Percentiles rank a stretch among this genome's conserved stretches.
These are phyloP conservation scores for Sisor rabdophorus DNA, from an alignment of 2,113 vertebrate species.

Conservation along the genomic window DNA sequence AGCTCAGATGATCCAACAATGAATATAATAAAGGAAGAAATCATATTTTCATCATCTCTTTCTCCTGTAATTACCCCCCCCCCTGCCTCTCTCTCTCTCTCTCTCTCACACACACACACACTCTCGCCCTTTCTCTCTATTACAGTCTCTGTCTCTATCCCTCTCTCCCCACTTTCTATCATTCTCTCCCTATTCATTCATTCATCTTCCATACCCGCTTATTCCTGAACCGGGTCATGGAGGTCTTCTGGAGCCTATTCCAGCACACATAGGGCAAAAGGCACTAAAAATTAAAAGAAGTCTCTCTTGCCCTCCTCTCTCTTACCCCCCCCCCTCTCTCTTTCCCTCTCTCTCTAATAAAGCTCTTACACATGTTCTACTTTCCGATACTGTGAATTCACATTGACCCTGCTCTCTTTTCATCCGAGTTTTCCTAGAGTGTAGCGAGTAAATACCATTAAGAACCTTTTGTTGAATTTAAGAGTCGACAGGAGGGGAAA, in stretches of 20 bases:
- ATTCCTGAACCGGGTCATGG: no score
- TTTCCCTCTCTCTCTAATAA: not conserved
- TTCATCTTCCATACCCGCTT: no score
- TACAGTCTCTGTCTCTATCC: no score
- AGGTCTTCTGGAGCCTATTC: no score
- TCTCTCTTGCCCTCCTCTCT: not conserved
- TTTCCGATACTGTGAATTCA: not conserved
- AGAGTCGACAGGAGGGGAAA: conserved; percentile 1
- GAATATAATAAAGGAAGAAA: conserved; percentile 9
- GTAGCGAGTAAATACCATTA: conserved; percentile 22
- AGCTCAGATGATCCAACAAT: conserved; percentile 11
- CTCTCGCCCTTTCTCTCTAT: no score
- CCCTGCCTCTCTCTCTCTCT: not conserved
- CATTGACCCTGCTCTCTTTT: conserved; percentile 18
- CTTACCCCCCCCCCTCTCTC: not conserved
- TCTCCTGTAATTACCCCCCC: conserved; percentile 19
- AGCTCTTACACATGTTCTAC: not conserved
- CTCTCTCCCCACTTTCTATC: no score
- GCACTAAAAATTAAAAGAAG: no score
- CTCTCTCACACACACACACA: conserved; percentile 11
- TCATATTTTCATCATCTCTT: conserved; percentile 17
- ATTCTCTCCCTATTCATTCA: no score
- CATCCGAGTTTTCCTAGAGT: not conserved
- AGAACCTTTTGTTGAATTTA: conserved; percentile 18
- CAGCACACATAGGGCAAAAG: no score